Conservation (phyloP, 2,113 vertebrate genomes). For the Elephantulus edwardii region DNA sequence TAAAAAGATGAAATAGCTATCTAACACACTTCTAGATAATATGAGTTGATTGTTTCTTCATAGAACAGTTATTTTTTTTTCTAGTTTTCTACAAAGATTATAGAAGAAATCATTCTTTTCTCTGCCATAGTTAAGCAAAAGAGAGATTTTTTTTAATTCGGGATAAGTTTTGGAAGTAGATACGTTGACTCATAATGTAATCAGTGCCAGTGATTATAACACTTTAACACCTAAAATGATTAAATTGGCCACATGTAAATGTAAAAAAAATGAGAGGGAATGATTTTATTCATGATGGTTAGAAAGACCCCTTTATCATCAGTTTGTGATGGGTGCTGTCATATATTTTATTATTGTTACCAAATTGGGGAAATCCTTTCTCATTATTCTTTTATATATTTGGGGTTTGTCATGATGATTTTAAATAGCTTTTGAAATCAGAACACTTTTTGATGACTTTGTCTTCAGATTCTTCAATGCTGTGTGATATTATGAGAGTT, state of each 20-base stretch:
- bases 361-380: background rate
- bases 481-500: background rate
- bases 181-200: background rate
- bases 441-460: background rate
- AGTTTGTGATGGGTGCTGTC: background rate
- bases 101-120: background rate
- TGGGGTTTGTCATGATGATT: background rate
- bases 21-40: background rate
- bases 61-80: background rate
- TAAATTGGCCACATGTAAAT: background rate
- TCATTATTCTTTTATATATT: background rate
- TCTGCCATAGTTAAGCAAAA: background rate
- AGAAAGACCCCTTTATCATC: background rate
- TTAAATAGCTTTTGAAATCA: background rate
- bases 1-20: background rate
- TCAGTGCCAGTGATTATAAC: background rate
- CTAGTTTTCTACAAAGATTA: background rate
- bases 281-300: background rate
- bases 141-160: background rate
- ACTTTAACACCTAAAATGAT: background rate
- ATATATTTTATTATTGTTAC: background rate
- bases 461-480: background rate
- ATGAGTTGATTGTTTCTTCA: background rate
- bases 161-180: background rate
- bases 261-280: background rate